These are phyloP conservation scores for Pachyrhynchus sulphureomaculatus DNA, from an alignment of 1,140 invertebrate genomes.

Conservation along the genomic window DNA sequence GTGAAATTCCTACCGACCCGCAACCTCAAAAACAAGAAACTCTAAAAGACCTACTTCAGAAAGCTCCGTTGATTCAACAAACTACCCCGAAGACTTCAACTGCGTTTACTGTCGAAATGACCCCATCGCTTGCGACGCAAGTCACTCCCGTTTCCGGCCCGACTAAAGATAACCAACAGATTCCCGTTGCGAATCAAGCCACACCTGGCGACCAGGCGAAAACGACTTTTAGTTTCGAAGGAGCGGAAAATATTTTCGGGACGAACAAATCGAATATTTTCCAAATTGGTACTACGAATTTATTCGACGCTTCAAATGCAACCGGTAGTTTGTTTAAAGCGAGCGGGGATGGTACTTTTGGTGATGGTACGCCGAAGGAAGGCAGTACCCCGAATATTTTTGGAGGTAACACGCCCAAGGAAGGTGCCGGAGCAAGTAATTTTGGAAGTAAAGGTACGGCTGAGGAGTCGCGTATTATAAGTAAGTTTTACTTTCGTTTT, in stretches of 20 bases:
- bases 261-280: too few relatives aligned
- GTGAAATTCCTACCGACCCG: not conserved
- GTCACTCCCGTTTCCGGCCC: too few relatives aligned
- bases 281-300: not conserved
- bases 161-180: too few relatives aligned
- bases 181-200: too few relatives aligned
- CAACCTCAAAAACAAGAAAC: not conserved
- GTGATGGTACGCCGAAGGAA: constrained; percentile 11
- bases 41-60: not conserved
- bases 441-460: not conserved
- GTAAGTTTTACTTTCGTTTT: too few relatives aligned
- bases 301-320: not conserved
- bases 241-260: too few relatives aligned
- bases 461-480: not conserved
- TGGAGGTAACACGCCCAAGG: not conserved
- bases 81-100: not conserved
- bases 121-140: too few relatives aligned
- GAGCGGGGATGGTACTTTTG: not conserved
- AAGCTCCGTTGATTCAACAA: not conserved
- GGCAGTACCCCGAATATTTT: constrained; percentile 11
- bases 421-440: not conserved
- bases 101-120: too few relatives aligned
- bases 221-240: too few relatives aligned
- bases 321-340: not conserved
- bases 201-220: not conserved